Conservation (phyloP, 2,797 vertebrate species). For the Micrastur ruficollis region DNA sequence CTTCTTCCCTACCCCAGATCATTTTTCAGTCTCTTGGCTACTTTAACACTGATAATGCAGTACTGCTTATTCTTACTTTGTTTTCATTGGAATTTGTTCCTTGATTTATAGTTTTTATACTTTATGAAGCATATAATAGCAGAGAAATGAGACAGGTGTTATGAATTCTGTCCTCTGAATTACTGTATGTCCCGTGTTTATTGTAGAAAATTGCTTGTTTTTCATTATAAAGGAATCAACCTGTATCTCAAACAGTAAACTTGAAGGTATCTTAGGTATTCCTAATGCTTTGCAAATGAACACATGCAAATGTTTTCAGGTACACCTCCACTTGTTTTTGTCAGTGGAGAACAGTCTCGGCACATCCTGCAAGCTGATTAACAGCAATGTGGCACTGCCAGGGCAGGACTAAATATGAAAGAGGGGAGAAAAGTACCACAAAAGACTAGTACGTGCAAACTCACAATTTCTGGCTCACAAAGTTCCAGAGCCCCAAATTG, state of each 20-base stretch:
- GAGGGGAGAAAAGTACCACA: neutral
- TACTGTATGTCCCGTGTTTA: neutral
- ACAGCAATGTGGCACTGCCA: neutral
- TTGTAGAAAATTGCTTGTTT: neutral
- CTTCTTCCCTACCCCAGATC: neutral
- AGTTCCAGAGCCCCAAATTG: neutral
- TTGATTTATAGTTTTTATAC: neutral
- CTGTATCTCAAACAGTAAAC: neutral
- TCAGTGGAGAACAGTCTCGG: neutral
- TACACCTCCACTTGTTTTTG: neutral
- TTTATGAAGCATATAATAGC: neutral
- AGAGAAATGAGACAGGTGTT: neutral
- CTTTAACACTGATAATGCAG: neutral
- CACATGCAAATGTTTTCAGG: rapidly evolving
- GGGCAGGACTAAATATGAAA: neutral
- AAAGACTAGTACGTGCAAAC: neutral
- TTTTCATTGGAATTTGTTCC: neutral
- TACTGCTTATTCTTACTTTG: neutral
- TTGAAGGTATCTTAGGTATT: neutral
- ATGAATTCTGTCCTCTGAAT: neutral
- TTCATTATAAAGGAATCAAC: neutral
- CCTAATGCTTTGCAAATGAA: neutral
- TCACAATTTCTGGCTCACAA: neutral
- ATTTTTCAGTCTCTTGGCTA: neutral
- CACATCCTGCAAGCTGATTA: neutral